Conservation (phyloP, 2,797 vertebrate species). For the Periophthalmus magnuspinnatus region DNA sequence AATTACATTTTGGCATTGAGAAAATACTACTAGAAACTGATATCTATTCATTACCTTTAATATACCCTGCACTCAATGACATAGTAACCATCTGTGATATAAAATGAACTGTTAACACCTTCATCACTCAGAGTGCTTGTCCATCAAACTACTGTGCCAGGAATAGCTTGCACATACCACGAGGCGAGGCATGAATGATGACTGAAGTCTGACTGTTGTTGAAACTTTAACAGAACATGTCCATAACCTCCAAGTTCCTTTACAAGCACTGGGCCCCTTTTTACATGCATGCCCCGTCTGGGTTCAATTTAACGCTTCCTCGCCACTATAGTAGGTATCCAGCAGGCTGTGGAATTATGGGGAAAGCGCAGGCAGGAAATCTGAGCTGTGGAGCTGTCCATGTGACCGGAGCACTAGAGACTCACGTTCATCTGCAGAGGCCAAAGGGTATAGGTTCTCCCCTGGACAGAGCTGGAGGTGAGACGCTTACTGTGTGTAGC, state of each 20-base stretch:
- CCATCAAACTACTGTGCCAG: constrained; percentile 26
- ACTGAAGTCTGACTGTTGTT: constrained; percentile 16
- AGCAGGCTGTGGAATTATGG: constrained; percentile 53
- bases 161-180: constrained; percentile 36
- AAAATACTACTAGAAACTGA: neutral
- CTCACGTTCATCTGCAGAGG: constrained; percentile 67
- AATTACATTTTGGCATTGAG: neutral
- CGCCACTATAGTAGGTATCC: constrained; percentile 47
- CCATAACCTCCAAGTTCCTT: constrained; percentile 22
- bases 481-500: constrained; percentile 8
- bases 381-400: constrained; percentile 62
- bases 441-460: constrained; percentile 20
- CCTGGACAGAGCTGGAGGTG: constrained; percentile 32
- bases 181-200: constrained; percentile 6
- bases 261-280: constrained; percentile 27
- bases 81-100: constrained; percentile 2
- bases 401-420: constrained; percentile 69
- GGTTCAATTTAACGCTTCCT: constrained; percentile 71
- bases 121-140: constrained; percentile 26
- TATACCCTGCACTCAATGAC: neutral
- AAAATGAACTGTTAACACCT: neutral
- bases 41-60: neutral
- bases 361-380: constrained; percentile 63
- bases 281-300: constrained; percentile 56
- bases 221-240: constrained; percentile 26